Conservation (phyloP, 2,888 invertebrate genomes). For the Himalopsyche anomala region DNA sequence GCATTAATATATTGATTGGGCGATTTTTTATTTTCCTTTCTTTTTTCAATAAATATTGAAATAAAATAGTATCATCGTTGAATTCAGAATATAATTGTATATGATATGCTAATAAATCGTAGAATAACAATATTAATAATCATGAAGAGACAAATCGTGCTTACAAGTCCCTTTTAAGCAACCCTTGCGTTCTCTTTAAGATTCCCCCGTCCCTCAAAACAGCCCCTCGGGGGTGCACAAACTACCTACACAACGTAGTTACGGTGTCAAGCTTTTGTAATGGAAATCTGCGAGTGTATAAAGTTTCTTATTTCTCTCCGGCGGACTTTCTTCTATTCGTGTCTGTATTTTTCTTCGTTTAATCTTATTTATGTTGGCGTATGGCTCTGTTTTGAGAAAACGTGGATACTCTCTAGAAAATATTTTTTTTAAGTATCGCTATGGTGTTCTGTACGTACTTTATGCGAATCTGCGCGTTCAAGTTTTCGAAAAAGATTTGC, state of each 20-base stretch:
- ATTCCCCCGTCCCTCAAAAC: constrained; percentile 19
- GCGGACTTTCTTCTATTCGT: constrained; percentile 65
- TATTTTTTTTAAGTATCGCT: constrained; percentile 55
- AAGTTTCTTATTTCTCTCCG: constrained; percentile 64
- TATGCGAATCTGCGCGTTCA: constrained; percentile 43
- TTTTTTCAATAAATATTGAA: no score
- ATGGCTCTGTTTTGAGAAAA: constrained; percentile 63
- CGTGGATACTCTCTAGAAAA: constrained; percentile 56
- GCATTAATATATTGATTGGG: no score
- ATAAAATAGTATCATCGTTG: no score
- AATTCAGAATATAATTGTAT: no score
- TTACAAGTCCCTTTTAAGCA: constrained; percentile 5
- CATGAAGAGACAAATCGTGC: neutral
- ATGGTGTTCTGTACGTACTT: constrained; percentile 31
- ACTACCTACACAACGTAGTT: constrained; percentile 62
- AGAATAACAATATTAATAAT: constrained; percentile 5
- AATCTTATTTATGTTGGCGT: constrained; percentile 66
- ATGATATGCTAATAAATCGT: neutral
- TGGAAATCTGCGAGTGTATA: constrained; percentile 66
- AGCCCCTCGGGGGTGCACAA: constrained; percentile 53
- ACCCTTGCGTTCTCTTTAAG: constrained; percentile 12
- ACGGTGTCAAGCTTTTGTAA: constrained; percentile 66
- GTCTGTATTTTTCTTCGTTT: constrained; percentile 66
- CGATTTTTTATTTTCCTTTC: no score
- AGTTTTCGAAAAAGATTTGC: constrained; percentile 38